Base-by-base conservation (phyloP, 1,140 invertebrate genomes). In the Drosophila pallidifrons region DNA sequence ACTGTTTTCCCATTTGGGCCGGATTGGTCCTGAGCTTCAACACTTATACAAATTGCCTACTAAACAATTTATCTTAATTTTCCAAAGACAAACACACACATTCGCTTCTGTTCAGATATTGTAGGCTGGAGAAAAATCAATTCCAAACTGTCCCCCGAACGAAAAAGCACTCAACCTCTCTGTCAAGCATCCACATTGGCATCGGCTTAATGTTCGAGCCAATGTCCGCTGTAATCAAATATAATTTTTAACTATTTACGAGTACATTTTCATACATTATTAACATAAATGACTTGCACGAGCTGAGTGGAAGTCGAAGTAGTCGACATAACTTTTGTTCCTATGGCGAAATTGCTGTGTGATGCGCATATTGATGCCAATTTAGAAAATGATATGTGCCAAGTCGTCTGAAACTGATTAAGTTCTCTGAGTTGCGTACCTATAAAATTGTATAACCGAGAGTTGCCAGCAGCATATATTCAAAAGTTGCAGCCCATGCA, bases 161-260 rank as follows among this genome's bases (percentile, higher is more conserved):
- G 30, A 3, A 11, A 11, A 16, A 35, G 10, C 30, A 65, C 16
- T 51, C 16, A 20, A 64, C 20, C 10, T 15, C 15, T 38, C 45
- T 10, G 28, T 38, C 8, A 10, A 32, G 35, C 35, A 38, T 8
- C 8, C 32, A 32, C 32, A 32, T 32, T 32, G 5, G 7, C 32
- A 32, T 32, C 7, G 35, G 10, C 35, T 38, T 10, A 4, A 47
- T 2, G 13, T 20, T 64, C 55, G 61, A 47, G 60, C 65, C 65
- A 47, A 63, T 52, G 59, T 41, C 49, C 58, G 41, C 58, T 46
- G 63, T 87, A 87, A 87, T 87, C 76, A 87, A 87, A 87, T 87
- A 87, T 87, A 87, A 82, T 87, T 87, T 87, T 87, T 87, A 82
- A 87, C 82, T 86, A 87, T 87, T 87, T 87, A 82, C 76, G 82